Evolutionary conservation across 2,797 vertebrate species (phyloP), one percentile per base, ranked within the genome.

Genomic region (Micromesistius poutassou): DNA sequence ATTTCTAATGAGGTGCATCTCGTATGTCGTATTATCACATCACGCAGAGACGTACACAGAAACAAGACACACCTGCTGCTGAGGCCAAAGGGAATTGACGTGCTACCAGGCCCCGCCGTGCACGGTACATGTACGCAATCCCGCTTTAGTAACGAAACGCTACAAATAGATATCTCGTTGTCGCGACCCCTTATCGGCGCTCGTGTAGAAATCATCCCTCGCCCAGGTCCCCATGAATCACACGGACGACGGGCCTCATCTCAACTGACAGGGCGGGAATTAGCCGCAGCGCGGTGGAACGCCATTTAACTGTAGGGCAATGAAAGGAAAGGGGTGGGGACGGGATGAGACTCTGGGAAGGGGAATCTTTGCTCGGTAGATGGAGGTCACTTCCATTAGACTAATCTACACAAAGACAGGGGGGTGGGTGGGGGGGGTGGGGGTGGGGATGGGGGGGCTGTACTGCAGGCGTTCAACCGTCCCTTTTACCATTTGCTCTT

Each of bases 311-410:
- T 28, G 4, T 30, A 31, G 16, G 7, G 42, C 36, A 71, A 38
- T 66, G 46, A 72, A 68, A 33, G 9, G 9, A 42, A 35, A 30
- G n/a, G 10, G 1, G 71, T 6, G 71, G 75, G 78, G 46, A 70
- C 71, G 73, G 70, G 2, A 4, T 73, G 73, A 30, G 77, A 73
- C 25, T 46, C 75, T 72, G 25, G 76, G 75, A 70, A 75, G 79
- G 82, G 16, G 38, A 35, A 19, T 72, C 77, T 90, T 75, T 16
- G 14, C 84, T 80, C 72, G 74, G 86, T 77, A 76, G 78, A 86
- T 76, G 74, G 86, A 89, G 87, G 86, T 90, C 73, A 83, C 88
- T 89, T 90, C 79, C 74, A 85, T 89, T 83, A 84, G 82, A 88
- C 82, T 86, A 78, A 85, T 87, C 78, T 81, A 80, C 71, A 72